phyloP scores from a whole-genome alignment of 2,888 invertebrate genomes.

The Leucania comma region DNA sequence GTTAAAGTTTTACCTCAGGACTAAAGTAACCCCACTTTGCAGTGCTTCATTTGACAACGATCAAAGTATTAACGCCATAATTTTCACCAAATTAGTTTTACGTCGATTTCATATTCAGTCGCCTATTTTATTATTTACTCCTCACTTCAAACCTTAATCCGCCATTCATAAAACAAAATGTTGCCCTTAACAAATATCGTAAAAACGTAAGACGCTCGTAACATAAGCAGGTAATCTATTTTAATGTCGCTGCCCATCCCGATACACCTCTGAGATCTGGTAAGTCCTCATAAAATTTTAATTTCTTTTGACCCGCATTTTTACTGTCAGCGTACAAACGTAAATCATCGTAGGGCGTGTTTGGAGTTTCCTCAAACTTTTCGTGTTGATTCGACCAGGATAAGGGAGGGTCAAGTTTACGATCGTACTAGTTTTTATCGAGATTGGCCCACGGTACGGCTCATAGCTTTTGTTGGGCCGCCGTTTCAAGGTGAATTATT shows the following conservation, averaged over 20 bases:
- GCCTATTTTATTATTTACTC: slow-evolving; percentile 45
- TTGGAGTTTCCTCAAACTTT: slow-evolving; percentile 73
- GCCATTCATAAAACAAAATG: slow-evolving; percentile 66
- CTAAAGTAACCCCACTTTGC: too few species aligned
- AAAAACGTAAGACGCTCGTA: slow-evolving; percentile 69
- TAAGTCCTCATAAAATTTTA: slow-evolving; percentile 80
- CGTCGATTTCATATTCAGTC: slow-evolving; percentile 17
- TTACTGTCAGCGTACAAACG: slow-evolving; percentile 77
- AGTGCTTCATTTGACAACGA: background rate
- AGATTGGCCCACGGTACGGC: slow-evolving; percentile 82
- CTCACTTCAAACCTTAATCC: slow-evolving; percentile 50
- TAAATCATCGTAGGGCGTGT: slow-evolving; percentile 81
- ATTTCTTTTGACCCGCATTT: slow-evolving; percentile 83
- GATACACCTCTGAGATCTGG: slow-evolving; percentile 71
- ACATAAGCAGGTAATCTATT: slow-evolving; percentile 74
- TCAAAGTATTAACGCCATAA: slow-evolving; percentile 8
- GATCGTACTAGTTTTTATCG: slow-evolving; percentile 86
- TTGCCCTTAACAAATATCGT: slow-evolving; percentile 67
- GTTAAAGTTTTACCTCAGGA: too few species aligned
- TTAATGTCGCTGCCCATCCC: slow-evolving; percentile 67
- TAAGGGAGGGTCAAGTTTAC: slow-evolving; percentile 87
- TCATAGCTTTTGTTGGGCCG: slow-evolving; percentile 81
- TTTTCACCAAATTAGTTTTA: slow-evolving; percentile 37
- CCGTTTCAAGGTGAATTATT: slow-evolving; percentile 83
- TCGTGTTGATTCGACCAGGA: slow-evolving; percentile 83